These are phyloP conservation scores for Gallinago media DNA, from an alignment of 2,113 vertebrate genomes.

Conservation along the genomic window DNA sequence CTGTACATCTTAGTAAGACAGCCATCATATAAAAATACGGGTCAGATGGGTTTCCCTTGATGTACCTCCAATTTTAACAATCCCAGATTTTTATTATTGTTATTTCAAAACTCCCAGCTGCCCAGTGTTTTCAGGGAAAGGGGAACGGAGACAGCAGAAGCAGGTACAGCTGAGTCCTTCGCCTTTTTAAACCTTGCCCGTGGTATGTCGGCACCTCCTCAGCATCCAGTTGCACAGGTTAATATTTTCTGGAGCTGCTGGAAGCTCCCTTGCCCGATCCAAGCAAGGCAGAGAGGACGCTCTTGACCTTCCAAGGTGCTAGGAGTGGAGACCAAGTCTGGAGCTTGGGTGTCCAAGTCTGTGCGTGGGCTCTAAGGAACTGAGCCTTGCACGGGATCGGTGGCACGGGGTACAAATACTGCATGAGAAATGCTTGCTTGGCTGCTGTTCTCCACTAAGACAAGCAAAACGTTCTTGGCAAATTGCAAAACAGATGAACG, in stretches of 20 bases:
- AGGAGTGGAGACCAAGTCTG: not conserved
- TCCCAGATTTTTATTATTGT: conserved; percentile 1
- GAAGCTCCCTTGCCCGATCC: not conserved
- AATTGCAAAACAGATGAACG: not conserved
- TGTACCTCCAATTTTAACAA: conserved; percentile 14
- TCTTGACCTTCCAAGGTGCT: not conserved
- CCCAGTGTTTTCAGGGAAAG: not conserved
- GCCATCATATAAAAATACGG: not conserved
- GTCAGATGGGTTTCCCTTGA: conserved; percentile 9
- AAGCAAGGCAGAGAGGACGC: not conserved
- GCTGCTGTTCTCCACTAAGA: not conserved
- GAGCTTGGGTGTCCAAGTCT: not conserved
- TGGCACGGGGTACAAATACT: not conserved
- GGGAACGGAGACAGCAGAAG: not conserved
- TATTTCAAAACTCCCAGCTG: conserved; percentile 37
- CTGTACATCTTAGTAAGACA: not conserved
- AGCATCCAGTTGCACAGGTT: not conserved
- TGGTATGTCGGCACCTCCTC: not conserved
- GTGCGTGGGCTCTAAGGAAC: not conserved
- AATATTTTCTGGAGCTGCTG: not conserved
- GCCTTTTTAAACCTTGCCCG: not conserved
- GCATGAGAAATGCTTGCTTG: not conserved
- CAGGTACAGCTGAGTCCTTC: not conserved
- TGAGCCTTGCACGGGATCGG: not conserved
- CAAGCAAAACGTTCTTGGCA: conserved; percentile 35